These are phyloP conservation scores for Doris montereyensis DNA, from an alignment of 2,888 invertebrate species.

Conservation along the genomic window DNA sequence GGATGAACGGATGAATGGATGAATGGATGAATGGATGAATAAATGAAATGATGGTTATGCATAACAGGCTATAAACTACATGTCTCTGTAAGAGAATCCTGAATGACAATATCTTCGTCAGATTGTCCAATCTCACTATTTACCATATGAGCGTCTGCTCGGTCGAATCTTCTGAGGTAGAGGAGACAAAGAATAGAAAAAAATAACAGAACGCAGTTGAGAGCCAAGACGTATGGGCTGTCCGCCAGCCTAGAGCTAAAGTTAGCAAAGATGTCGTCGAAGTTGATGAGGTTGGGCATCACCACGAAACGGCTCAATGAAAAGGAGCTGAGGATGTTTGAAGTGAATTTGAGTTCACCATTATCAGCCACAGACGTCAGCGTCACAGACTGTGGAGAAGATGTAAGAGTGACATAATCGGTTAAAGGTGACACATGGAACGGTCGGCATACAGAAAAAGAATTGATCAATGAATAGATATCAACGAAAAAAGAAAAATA, in stretches of 20 bases:
- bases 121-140: too few relatives aligned
- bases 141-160: conserved; percentile 41
- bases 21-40: too few relatives aligned
- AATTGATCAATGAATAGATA: not conserved
- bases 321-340: conserved; percentile 57
- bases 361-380: not conserved
- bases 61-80: not conserved
- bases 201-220: conserved; percentile 42
- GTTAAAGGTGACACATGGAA: not conserved
- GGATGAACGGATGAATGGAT: too few relatives aligned
- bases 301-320: conserved; percentile 49
- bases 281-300: conserved; percentile 53
- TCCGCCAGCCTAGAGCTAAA: conserved; percentile 47
- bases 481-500: not conserved
- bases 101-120: not conserved
- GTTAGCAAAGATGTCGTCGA: conserved; percentile 51
- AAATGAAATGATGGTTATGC: not conserved
- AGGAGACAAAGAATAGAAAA: conserved; percentile 39
- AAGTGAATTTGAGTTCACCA: conserved; percentile 48
- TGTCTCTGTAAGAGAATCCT: too few relatives aligned
- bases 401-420: not conserved
- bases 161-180: conserved; percentile 44
- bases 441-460: not conserved
- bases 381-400: not conserved
- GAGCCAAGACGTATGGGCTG: conserved; percentile 50